Conservation (phyloP, 2,113 vertebrate species). For the Phalacrocorax aristotelis region DNA sequence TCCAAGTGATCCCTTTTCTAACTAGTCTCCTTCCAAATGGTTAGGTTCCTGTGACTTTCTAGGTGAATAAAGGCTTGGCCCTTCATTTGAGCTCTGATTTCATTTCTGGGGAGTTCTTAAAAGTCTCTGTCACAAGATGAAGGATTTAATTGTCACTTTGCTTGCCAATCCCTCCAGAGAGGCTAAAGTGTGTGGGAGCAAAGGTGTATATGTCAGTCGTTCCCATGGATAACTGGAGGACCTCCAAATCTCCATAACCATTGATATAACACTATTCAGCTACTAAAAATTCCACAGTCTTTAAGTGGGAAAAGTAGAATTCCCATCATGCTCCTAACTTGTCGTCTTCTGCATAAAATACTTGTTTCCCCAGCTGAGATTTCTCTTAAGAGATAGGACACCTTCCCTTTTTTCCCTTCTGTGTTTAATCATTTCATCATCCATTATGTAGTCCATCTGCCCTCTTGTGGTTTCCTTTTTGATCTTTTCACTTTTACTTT, state of each 20-base stretch:
- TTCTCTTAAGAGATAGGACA: constrained; percentile 30
- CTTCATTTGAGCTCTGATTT: neutral
- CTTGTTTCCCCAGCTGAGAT: neutral
- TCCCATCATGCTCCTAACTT: constrained; percentile 6
- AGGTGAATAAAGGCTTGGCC: neutral
- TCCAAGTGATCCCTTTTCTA: neutral
- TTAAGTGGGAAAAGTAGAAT: neutral
- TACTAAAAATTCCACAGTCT: neutral
- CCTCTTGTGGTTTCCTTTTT: constrained; percentile 67
- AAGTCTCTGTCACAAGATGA: neutral
- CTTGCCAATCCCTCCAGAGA: neutral
- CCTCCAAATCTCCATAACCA: neutral
- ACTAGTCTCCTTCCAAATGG: neutral
- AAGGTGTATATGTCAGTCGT: neutral
- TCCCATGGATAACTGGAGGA: neutral
- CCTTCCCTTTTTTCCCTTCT: neutral
- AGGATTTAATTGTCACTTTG: neutral
- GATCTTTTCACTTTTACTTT: constrained; percentile 62
- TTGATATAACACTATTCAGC: neutral
- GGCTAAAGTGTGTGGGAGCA: neutral
- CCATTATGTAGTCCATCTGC: constrained; percentile 66
- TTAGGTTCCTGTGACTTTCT: neutral
- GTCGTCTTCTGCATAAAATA: constrained; percentile 1
- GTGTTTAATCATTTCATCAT: constrained; percentile 45
- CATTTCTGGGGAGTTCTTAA: neutral